Conservation (phyloP, 23 tunicate species). For the Phallusia fumigata region DNA sequence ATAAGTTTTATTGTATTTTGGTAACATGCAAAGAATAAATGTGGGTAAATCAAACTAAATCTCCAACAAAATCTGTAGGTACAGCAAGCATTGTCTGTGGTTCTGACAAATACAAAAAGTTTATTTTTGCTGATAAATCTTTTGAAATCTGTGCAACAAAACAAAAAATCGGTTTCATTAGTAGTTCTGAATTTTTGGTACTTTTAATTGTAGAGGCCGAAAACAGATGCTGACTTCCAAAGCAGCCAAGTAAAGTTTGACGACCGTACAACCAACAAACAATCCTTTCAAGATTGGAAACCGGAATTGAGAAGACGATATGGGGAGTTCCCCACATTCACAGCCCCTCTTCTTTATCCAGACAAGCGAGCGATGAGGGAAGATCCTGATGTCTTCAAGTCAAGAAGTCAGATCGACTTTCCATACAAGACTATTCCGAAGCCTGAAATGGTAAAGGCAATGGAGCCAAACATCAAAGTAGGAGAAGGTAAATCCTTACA, state of each 20-base stretch:
- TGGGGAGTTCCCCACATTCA: conserved; percentile 81
- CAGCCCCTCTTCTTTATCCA: conserved; percentile 68
- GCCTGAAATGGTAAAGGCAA: conserved; percentile 63
- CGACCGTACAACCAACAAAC: conserved; percentile 72
- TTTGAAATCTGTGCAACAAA: too few relatives aligned
- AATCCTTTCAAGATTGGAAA: conserved; percentile 64
- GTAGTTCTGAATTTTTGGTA: too few relatives aligned
- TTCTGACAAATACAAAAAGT: too few relatives aligned
- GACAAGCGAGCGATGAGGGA: conserved; percentile 34
- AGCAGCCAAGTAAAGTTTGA: conserved; percentile 51
- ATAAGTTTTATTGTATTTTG: too few relatives aligned
- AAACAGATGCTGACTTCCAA: conserved; percentile 26
- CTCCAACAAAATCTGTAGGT: too few relatives aligned
- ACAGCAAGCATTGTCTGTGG: too few relatives aligned
- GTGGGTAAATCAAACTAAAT: too few relatives aligned
- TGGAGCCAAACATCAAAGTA: conserved; percentile 81
- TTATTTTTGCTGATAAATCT: too few relatives aligned
- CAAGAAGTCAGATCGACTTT: conserved; percentile 77
- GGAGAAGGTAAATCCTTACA: conserved; percentile 91
- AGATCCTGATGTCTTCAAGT: conserved; percentile 36
- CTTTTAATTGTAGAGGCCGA: conserved; percentile 24
- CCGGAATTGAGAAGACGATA: conserved; percentile 44
- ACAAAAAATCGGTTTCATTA: too few relatives aligned
- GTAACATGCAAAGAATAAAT: too few relatives aligned
- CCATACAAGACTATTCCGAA: conserved; percentile 76